Evolutionary conservation across 64 coral and sea anemone species (phyloP).

Genomic region (Orbicella faveolata): DNA sequence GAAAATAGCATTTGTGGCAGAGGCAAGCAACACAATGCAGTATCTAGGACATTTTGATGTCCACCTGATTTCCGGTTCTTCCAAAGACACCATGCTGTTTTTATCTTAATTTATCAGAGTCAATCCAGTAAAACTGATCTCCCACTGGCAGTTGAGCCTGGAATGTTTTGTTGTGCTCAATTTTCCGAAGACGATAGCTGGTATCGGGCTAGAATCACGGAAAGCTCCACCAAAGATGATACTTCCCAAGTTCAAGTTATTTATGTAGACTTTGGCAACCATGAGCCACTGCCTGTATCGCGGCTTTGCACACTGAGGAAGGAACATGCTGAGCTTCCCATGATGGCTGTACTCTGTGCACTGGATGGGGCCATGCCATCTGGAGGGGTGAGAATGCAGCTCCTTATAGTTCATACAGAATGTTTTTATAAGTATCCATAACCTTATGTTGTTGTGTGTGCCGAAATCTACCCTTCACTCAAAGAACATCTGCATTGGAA

Average conservation of each 20-base stretch:
- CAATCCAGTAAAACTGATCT: not conserved
- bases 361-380: slow-evolving; percentile 49
- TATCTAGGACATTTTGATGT: not conserved
- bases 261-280: slow-evolving; percentile 93
- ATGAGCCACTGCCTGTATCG: slow-evolving; percentile 49
- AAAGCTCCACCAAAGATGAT: slow-evolving; percentile 19
- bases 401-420: not conserved
- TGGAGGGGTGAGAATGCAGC: slow-evolving; percentile 3
- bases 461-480: too few species aligned
- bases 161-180: slow-evolving; percentile 73
- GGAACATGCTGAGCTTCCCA: slow-evolving; percentile 75
- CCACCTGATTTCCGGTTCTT: not conserved
- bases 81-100: not conserved
- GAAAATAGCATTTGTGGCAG: too few species aligned
- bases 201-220: slow-evolving; percentile 74
- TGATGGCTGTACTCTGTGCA: slow-evolving; percentile 75
- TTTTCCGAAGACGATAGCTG: slow-evolving; percentile 79
- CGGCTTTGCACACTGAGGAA: slow-evolving; percentile 61
- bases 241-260: slow-evolving; percentile 43
- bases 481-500: too few species aligned
- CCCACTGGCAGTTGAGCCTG: not conserved
- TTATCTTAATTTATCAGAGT: not conserved
- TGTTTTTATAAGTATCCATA: too few species aligned
- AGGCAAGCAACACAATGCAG: too few species aligned
- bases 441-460: too few species aligned